phyloP scores from a whole-genome alignment of 1,140 invertebrate genomes.

The Drosophila carrolli region DNA sequence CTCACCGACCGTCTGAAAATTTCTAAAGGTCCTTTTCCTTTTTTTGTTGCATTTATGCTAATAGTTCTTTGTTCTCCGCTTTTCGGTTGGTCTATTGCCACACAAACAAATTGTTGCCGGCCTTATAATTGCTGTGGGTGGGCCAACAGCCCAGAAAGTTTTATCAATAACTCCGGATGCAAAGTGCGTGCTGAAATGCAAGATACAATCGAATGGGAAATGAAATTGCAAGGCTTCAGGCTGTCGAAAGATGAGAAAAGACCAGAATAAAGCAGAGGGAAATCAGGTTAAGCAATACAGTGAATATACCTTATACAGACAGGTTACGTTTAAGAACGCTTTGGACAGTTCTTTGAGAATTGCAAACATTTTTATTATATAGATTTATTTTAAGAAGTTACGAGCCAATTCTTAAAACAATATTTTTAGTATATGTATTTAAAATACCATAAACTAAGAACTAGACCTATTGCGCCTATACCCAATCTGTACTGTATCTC shows the following conservation, averaged over 20 bases:
- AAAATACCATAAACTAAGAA: too few species aligned
- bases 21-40: not conserved
- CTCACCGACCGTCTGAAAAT: conserved; percentile 3
- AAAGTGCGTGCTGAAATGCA: conserved; percentile 34
- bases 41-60: conserved; percentile 33
- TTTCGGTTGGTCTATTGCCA: conserved; percentile 38
- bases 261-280: not conserved
- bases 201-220: conserved; percentile 22
- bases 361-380: not conserved
- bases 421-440: too few species aligned
- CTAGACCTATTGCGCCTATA: too few species aligned
- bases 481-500: conserved; percentile 2
- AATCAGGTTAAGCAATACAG: not conserved
- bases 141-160: conserved; percentile 28
- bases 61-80: conserved; percentile 25
- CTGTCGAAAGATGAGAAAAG: conserved; percentile 9
- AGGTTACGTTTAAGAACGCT: not conserved
- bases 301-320: not conserved
- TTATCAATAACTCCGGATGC: conserved; percentile 55
- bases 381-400: not conserved
- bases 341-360: not conserved
- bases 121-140: conserved; percentile 36
- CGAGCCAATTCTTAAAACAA: not conserved
- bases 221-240: conserved; percentile 20
- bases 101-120: conserved; percentile 38